phyloP scores from a whole-genome alignment of 2,888 invertebrate species.

The Protophormia terraenovae region DNA sequence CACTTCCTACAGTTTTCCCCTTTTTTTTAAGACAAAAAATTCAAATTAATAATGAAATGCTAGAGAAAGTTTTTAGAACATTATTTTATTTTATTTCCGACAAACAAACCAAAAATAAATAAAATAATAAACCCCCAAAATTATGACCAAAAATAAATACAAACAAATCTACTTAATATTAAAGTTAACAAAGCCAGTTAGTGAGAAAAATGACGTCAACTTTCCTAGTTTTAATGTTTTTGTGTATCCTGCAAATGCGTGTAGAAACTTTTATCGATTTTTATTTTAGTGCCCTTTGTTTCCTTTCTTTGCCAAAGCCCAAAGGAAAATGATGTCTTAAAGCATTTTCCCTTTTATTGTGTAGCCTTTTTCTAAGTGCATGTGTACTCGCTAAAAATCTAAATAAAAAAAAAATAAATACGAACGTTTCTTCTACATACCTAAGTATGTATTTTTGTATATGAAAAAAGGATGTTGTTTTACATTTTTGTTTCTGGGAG shows the following conservation, averaged over 20 bases:
- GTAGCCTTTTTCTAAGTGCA: not conserved
- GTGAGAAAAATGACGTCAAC: constrained; percentile 46
- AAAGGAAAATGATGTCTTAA: not conserved
- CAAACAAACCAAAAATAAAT: not conserved
- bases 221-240: not conserved
- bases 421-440: not conserved
- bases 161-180: constrained; percentile 1
- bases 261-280: constrained; percentile 48
- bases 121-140: constrained; percentile 1
- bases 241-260: constrained; percentile 28
- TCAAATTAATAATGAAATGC: not conserved
- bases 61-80: not conserved
- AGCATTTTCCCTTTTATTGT: not conserved
- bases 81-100: constrained; percentile 12
- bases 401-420: not conserved
- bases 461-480: constrained; percentile 3
- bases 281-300: constrained; percentile 8
- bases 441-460: too few relatives aligned
- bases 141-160: not conserved
- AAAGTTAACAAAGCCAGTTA: constrained; percentile 1
- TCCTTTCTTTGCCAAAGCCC: not conserved
- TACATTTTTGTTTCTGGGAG: not conserved
- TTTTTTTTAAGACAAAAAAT: not conserved
- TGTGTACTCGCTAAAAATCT: not conserved
- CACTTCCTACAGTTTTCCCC: not conserved